Evolutionary conservation across 1,140 invertebrate genomes (phyloP).

Genomic region (Hycleus cichorii): DNA sequence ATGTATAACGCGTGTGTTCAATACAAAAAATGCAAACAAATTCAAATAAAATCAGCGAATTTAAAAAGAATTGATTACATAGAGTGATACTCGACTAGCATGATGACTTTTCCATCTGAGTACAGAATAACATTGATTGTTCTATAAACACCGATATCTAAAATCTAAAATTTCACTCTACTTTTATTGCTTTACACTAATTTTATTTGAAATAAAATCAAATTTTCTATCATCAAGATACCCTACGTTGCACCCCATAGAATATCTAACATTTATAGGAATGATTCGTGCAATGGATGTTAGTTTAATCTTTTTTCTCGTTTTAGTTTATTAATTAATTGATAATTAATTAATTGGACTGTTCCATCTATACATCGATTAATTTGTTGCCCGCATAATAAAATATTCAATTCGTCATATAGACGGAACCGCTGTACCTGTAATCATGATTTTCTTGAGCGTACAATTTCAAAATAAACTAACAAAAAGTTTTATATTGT

Average conservation of each 20-base stretch:
- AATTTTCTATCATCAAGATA: conserved; percentile 1
- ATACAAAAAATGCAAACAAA: conserved; percentile 8
- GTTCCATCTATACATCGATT: conserved; percentile 11
- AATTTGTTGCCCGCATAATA: too few relatives aligned
- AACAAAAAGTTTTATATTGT: background rate
- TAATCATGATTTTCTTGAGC: conserved; percentile 14
- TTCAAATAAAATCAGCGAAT: conserved; percentile 17
- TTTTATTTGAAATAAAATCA: conserved; percentile 13
- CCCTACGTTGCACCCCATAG: conserved; percentile 20
- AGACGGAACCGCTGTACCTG: conserved; percentile 12
- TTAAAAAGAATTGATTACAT: background rate
- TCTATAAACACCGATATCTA: background rate
- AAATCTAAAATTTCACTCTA: conserved; percentile 7
- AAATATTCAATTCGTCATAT: background rate
- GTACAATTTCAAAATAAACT: background rate
- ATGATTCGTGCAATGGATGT: conserved; percentile 22
- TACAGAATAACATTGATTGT: background rate
- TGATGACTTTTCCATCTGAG: too few relatives aligned
- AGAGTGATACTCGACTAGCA: too few relatives aligned
- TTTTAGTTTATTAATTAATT: too few relatives aligned
- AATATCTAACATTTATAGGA: conserved; percentile 11
- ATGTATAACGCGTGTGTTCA: conserved; percentile 4
- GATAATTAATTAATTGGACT: background rate
- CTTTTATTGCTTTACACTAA: conserved; percentile 12
- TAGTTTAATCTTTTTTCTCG: background rate